Evolutionary conservation across 2,797 vertebrate species (phyloP).

Genomic region (Cuculus canorus): DNA sequence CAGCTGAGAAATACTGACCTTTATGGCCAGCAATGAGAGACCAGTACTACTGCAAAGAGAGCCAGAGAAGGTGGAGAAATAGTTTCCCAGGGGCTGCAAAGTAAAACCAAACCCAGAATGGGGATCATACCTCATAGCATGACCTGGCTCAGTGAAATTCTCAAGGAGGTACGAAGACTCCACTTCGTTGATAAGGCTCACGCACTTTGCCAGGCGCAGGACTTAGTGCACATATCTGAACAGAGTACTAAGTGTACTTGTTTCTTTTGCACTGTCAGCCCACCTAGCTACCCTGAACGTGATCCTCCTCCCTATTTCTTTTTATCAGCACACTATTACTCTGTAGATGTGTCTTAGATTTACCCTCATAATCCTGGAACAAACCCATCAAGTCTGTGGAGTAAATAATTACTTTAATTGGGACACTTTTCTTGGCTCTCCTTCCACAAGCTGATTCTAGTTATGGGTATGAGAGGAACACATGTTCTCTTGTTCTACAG

Average conservation of each 20-base stretch:
- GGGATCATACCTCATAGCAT: neutral
- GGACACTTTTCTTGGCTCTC: neutral
- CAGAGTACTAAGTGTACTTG: neutral
- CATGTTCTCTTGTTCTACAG: neutral
- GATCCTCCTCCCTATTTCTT: neutral
- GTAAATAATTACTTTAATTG: neutral
- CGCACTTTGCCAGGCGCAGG: neutral
- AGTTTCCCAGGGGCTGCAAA: neutral
- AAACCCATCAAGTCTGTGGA: neutral
- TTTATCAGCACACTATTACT: neutral
- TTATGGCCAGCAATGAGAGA: neutral
- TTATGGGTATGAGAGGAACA: neutral
- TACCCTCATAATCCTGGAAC: neutral
- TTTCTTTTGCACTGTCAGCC: neutral
- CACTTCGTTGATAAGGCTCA: neutral
- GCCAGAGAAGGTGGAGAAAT: neutral
- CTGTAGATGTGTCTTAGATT: neutral
- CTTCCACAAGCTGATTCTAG: neutral
- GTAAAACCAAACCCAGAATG: neutral
- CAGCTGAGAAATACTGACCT: neutral
- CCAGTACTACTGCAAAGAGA: neutral
- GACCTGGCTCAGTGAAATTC: neutral
- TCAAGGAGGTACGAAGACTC: rapidly evolving
- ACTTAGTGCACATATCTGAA: rapidly evolving
- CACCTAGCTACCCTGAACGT: neutral